phyloP scores from a whole-genome alignment of 2,113 vertebrate genomes.

The Pampusana beccarii region DNA sequence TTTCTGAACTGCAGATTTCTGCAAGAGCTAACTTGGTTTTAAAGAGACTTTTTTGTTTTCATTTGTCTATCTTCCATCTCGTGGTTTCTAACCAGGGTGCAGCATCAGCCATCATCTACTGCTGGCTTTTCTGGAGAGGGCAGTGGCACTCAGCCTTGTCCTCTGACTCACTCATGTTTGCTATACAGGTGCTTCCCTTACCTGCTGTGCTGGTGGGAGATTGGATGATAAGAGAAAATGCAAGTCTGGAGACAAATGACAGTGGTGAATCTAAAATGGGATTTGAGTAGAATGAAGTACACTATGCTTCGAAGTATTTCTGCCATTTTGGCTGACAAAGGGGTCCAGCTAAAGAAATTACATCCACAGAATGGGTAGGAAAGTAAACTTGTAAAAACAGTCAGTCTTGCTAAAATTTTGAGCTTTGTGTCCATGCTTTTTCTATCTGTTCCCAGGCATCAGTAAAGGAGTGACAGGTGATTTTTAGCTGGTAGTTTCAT shows the following conservation, averaged over 20 bases:
- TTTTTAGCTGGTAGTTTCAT: background rate
- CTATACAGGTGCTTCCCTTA: background rate
- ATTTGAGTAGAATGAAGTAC: background rate
- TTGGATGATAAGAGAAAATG: background rate
- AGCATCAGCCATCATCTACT: rapidly evolving
- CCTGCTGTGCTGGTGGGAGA: background rate
- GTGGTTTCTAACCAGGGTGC: background rate
- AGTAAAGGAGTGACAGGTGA: background rate
- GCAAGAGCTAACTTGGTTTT: background rate
- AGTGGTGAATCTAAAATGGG: background rate
- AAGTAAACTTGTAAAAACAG: background rate
- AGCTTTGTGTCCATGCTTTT: background rate
- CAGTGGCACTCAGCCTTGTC: background rate
- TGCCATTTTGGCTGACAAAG: background rate
- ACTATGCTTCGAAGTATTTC: background rate
- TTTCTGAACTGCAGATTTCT: background rate
- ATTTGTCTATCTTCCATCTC: background rate
- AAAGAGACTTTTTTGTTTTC: background rate
- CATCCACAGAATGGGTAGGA: background rate
- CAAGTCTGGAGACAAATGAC: background rate
- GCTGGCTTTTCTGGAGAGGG: background rate
- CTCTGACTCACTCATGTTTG: background rate
- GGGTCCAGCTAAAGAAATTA: background rate
- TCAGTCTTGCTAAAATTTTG: background rate
- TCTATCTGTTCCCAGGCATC: background rate